These are phyloP conservation scores for Tapera naevia DNA, from an alignment of 2,797 vertebrate species.

Conservation along the genomic window DNA sequence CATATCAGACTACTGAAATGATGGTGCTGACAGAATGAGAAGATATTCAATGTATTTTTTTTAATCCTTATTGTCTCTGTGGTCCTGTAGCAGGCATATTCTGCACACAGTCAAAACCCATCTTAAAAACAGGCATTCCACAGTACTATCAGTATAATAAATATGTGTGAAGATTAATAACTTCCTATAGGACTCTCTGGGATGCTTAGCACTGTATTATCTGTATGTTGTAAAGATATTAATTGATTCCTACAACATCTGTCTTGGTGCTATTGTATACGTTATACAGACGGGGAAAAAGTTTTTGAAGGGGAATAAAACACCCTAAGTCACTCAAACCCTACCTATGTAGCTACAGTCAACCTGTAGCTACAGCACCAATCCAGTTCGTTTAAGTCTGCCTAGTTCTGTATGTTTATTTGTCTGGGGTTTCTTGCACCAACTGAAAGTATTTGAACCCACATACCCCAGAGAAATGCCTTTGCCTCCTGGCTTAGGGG, in stretches of 20 bases:
- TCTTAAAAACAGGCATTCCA: background rate
- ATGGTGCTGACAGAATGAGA: background rate
- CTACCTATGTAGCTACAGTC: background rate
- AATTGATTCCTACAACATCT: background rate
- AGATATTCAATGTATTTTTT: background rate
- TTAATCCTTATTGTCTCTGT: background rate
- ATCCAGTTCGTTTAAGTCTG: background rate
- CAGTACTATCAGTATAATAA: background rate
- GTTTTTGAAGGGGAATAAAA: background rate
- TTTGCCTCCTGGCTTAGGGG: background rate
- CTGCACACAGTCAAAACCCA: background rate
- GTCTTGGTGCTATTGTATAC: background rate
- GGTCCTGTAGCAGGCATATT: background rate
- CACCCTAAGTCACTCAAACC: background rate
- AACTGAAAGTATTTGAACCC: background rate
- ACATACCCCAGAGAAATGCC: background rate
- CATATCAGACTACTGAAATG: constrained; percentile 45
- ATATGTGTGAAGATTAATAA: background rate
- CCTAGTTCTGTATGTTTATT: background rate
- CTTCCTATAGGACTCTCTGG: background rate
- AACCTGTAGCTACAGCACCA: background rate
- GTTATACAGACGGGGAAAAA: background rate
- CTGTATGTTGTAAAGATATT: background rate
- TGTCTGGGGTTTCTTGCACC: background rate
- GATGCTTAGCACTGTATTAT: background rate